Conservation (phyloP, 2,888 invertebrate genomes). For the Cerastis rubricosa region DNA sequence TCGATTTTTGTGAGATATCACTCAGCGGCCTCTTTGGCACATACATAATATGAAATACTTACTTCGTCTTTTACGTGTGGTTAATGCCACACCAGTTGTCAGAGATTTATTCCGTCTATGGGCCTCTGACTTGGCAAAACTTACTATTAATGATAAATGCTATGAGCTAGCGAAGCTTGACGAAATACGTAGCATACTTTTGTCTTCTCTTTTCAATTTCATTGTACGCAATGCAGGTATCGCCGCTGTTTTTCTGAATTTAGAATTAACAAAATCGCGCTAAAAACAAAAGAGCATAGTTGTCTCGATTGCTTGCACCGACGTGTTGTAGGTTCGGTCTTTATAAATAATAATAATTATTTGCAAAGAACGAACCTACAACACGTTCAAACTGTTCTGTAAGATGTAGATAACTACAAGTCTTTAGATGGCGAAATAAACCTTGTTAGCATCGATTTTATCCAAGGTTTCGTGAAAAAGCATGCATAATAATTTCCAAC, state of each 20-base stretch:
- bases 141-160: neutral
- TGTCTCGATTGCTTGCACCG: neutral
- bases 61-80: no score
- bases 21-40: neutral
- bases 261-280: neutral
- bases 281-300: conserved; percentile 24
- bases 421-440: neutral
- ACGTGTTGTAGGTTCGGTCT: no score
- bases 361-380: neutral
- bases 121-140: no score
- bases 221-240: conserved; percentile 28
- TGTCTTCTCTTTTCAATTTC: conserved; percentile 6
- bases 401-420: neutral
- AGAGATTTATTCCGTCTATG: no score
- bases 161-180: neutral
- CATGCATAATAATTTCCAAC: neutral
- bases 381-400: neutral
- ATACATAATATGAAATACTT: neutral
- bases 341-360: no score
- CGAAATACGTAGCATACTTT: neutral
- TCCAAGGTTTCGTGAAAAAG: neutral
- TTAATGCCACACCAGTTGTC: no score
- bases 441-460: neutral
- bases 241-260: neutral
- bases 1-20: neutral